phyloP scores from a whole-genome alignment of 2,888 invertebrate species.

The Endotricha flammealis region DNA sequence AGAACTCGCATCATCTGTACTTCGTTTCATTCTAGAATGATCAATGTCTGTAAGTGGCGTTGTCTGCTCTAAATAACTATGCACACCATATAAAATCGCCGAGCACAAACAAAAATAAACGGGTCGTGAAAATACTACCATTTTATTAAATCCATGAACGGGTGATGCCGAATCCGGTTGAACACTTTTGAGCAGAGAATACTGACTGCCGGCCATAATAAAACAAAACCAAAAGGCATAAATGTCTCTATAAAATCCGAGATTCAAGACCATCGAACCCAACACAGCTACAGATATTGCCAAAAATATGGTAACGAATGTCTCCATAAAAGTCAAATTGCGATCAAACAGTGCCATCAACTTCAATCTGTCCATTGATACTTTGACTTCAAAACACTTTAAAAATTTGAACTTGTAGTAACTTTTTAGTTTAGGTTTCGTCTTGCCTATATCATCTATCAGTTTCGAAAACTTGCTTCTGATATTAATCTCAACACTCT shows the following conservation, averaged over 20 bases:
- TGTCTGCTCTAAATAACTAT: slow-evolving; percentile 53
- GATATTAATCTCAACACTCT: slow-evolving; percentile 73
- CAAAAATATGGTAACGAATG: slow-evolving; percentile 87
- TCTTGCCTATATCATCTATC: slow-evolving; percentile 74
- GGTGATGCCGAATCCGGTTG: slow-evolving; percentile 99
- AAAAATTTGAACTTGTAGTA: slow-evolving; percentile 88
- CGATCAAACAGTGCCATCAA: slow-evolving; percentile 95
- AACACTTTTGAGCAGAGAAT: slow-evolving; percentile 96
- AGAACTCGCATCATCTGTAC: slow-evolving; percentile 41
- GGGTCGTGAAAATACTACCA: slow-evolving; percentile 95
- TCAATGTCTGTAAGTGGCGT: slow-evolving; percentile 30
- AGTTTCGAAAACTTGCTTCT: slow-evolving; percentile 77
- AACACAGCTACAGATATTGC: slow-evolving; percentile 91
- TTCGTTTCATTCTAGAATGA: slow-evolving; percentile 45
- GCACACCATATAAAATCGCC: slow-evolving; percentile 67
- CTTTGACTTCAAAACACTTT: slow-evolving; percentile 83
- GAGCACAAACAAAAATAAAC: slow-evolving; percentile 94
- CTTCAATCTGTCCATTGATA: slow-evolving; percentile 94
- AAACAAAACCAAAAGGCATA: slow-evolving; percentile 97
- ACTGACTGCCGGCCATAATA: slow-evolving; percentile 98
- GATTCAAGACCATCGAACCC: slow-evolving; percentile 89
- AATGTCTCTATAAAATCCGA: slow-evolving; percentile 93
- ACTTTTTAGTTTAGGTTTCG: slow-evolving; percentile 74
- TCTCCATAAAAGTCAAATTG: slow-evolving; percentile 90
- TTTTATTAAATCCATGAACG: slow-evolving; percentile 97